phyloP scores from a whole-genome alignment of 1,140 invertebrate species.

The Pomacea maculata region DNA sequence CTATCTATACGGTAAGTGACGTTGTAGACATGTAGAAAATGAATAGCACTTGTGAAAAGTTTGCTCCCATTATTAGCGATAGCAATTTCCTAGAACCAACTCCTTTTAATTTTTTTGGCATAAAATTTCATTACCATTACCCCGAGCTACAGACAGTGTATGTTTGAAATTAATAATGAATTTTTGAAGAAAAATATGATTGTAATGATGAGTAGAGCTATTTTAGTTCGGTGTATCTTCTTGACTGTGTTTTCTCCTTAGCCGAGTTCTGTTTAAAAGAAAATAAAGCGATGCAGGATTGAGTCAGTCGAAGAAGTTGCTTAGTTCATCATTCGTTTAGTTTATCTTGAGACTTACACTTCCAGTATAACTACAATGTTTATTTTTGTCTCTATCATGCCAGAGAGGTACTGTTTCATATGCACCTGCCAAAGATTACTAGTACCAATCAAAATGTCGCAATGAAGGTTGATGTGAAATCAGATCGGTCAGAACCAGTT shows the following conservation, averaged over 20 bases:
- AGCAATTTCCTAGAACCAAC: too few relatives aligned
- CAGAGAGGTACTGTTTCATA: slow-evolving; percentile 16
- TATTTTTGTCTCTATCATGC: neutral
- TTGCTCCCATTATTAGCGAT: too few relatives aligned
- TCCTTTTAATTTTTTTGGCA: too few relatives aligned
- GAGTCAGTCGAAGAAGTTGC: neutral
- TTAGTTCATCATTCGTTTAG: neutral
- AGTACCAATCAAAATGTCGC: slow-evolving; percentile 3
- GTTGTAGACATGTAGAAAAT: too few relatives aligned
- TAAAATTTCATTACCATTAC: too few relatives aligned
- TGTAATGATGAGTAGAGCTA: too few relatives aligned
- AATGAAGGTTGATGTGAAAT: slow-evolving; percentile 18
- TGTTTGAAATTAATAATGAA: too few relatives aligned
- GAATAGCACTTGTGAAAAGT: too few relatives aligned
- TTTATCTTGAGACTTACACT: neutral
- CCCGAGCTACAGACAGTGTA: too few relatives aligned
- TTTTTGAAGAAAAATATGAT: too few relatives aligned
- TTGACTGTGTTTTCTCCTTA: too few relatives aligned
- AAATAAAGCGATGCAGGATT: neutral
- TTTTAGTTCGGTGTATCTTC: too few relatives aligned
- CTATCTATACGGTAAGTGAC: slow-evolving; percentile 1
- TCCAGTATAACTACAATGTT: neutral
- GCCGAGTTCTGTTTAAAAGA: neutral
- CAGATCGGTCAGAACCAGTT: slow-evolving; percentile 8
- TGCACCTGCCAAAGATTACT: slow-evolving; percentile 10